Evolutionary conservation across 2,113 vertebrate genomes (phyloP), one percentile per base, ranked within the genome.

Genomic region (Pontoporia blainvillei): DNA sequence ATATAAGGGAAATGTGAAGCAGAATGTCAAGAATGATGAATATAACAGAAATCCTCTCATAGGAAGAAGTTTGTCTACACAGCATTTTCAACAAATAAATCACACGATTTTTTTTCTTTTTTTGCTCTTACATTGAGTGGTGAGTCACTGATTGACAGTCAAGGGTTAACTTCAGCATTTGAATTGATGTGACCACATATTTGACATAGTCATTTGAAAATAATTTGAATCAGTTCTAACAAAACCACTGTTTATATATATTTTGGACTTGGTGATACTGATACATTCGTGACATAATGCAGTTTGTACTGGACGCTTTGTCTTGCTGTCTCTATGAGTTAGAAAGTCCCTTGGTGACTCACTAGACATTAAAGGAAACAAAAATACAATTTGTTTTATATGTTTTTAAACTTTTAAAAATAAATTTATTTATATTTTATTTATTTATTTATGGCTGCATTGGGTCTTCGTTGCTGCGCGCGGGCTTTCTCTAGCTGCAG

Each of bases 1-100:
- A 95, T 93, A 94, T 13, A 91, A 93, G 64, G 75, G 31, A 96
- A 92, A 95, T 20, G n/a, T 88, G 76, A 93, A 78, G 46, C 49
- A 73, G 72, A 39, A 67, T 93, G 94, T 95, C 98, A 97, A 41
- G 12, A 93, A 97, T 96, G 95, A 97, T 93, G 73, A 96, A 97
- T 95, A 75, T 75, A 76, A 86, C 10, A 29, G 59, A 84, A 81
- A 61, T 25, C 25, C 8, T 46, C 62, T 81, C 67, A 27, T 0
- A 93, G 89, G 92, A 94, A 78, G 20, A 75, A 64, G 69, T 66
- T 93, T 72, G 34, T 78, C 34, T 79, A 87, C 34, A 79, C 87
- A 87, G 87, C 41, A 84, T 75, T 95, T 95, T 94, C 49, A 79
- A 64, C n/a, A 88, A 78, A 86, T 79, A 86, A 91, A 54, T 89